Evolutionary conservation across 2,888 invertebrate genomes (phyloP), one percentile per base, ranked within the genome.

Genomic region (Eubasilissa splendida): DNA sequence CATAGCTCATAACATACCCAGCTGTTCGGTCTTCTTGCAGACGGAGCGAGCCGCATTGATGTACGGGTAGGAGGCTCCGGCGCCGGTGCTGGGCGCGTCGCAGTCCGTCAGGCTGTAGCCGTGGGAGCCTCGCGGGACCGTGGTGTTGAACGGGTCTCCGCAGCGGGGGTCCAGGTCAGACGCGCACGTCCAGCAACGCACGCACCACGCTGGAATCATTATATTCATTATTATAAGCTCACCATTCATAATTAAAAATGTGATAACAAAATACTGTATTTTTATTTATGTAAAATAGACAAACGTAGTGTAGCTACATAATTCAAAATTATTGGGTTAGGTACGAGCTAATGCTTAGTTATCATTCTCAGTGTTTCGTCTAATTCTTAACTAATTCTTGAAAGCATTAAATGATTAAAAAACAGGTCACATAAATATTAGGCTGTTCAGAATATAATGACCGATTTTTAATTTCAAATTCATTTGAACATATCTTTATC

Each of bases 131-230:
- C 91, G 89, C 31, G 89, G 86, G 58, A 89, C 88, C 42, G 90
- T 90, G n/a, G 90, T 90, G 85, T 93, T 92, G 91, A 95, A 95
- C 75, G 94, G 94, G 87, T 96, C 96, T 70, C 91, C 91, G 87
- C 96, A 96, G 85, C 92, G 91, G 10, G 91, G 91, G 84, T 94
- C 94, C 85, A 92, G 88, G 85, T 95, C 94, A 2, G 95, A 95
- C 0, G 94, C 93, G 85, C 96, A 96, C 10, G 93, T 92, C 94
- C 95, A 96, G 86, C 96, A 96, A 85, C 92, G 91, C 9, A 96
- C 76, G 76, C 76, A 59, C 76, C 68, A 76, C 14, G 76, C 80
- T 71, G 71, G 31, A 79, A 42, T 42, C 4, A 5, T 5, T 42
- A 42, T 42, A 42, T 42, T 5, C 7, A 42, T 42, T 42, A 5